phyloP scores from a whole-genome alignment of 2,113 vertebrate genomes.

The Clarias batrachus region DNA sequence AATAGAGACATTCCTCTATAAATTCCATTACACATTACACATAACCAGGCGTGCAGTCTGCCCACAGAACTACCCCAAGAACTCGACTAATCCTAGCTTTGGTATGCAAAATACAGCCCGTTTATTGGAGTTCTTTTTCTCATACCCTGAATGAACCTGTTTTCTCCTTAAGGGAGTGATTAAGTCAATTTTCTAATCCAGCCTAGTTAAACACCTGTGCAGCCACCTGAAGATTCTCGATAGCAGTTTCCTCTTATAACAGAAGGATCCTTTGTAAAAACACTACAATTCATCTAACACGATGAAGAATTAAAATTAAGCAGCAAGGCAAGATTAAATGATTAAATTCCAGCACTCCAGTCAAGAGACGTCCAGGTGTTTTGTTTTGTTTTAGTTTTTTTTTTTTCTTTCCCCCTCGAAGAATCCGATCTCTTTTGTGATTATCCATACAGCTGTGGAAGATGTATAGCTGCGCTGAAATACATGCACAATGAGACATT shows the following conservation, averaged over 20 bases:
- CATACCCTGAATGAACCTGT: not conserved
- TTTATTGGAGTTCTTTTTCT: slow-evolving; percentile 14
- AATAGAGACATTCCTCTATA: not conserved
- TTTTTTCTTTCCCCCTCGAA: not conserved
- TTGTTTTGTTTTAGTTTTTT: not conserved
- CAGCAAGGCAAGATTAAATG: not conserved
- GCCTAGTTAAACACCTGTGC: slow-evolving; percentile 26
- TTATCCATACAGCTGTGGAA: slow-evolving; percentile 9
- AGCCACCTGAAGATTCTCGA: slow-evolving; percentile 5
- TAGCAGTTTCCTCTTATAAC: not conserved
- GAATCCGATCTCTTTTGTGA: slow-evolving; percentile 17
- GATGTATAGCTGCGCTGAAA: not conserved
- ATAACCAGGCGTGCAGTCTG: not conserved
- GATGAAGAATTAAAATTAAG: not conserved
- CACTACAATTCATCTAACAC: not conserved
- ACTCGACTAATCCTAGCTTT: slow-evolving; percentile 15
- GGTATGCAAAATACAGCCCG: slow-evolving; percentile 2
- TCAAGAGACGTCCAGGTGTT: not conserved
- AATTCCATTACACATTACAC: slow-evolving; percentile 11
- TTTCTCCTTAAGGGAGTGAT: slow-evolving; percentile 28
- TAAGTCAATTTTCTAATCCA: slow-evolving; percentile 19
- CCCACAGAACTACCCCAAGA: not conserved
- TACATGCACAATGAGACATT: slow-evolving; percentile 27
- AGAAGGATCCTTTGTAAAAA: slow-evolving; percentile 3
- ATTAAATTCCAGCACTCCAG: not conserved